Conservation (phyloP, 2,113 vertebrate genomes). For the Menura novaehollandiae region DNA sequence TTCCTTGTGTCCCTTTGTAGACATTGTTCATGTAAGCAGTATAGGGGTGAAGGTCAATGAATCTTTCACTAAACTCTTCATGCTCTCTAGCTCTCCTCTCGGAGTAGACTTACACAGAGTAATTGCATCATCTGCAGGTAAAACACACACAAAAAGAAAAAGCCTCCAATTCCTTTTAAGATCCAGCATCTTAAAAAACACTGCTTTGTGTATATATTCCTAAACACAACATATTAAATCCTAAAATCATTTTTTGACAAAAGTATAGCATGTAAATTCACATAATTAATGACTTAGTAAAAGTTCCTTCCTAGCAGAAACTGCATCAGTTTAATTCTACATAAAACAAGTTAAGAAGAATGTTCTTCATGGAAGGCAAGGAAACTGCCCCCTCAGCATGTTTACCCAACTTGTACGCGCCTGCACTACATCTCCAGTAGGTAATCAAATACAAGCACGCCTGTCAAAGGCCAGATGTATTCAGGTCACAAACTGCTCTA, state of each 20-base stretch:
- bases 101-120: not conserved
- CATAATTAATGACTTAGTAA: not conserved
- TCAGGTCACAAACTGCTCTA: not conserved
- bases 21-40: not conserved
- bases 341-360: not conserved
- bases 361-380: not conserved
- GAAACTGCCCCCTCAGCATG: not conserved
- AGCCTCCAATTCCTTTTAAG: not conserved
- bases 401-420: not conserved
- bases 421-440: not conserved
- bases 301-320: not conserved
- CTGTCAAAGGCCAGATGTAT: constrained; percentile 5
- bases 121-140: not conserved
- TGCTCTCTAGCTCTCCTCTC: not conserved
- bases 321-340: not conserved
- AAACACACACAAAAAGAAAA: not conserved
- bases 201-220: not conserved
- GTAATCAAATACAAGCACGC: not conserved
- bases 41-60: not conserved
- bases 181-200: not conserved
- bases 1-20: not conserved
- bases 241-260: not conserved
- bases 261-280: not conserved
- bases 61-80: not conserved
- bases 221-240: not conserved